Conservation (phyloP, 1,140 invertebrate species). For the Drosophila neocordata region DNA sequence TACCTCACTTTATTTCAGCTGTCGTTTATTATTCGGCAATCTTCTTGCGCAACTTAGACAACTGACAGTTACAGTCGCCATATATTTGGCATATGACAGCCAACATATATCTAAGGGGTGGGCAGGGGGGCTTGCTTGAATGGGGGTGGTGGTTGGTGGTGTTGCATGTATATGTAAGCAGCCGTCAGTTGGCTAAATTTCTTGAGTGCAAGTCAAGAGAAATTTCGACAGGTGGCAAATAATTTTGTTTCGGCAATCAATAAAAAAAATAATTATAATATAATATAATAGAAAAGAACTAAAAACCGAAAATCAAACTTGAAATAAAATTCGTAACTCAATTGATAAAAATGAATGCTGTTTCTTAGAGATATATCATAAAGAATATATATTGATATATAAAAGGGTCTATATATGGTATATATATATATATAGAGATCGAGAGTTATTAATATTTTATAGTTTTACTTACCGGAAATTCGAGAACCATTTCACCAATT, state of each 20-base stretch:
- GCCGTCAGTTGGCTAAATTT: slow-evolving; percentile 43
- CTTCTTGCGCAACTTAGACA: slow-evolving; percentile 56
- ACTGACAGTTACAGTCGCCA: slow-evolving; percentile 56
- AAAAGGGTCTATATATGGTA: not conserved
- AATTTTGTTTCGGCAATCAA: slow-evolving; percentile 18
- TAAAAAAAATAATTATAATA: slow-evolving; percentile 23
- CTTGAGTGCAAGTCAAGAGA: slow-evolving; percentile 69
- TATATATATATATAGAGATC: not conserved
- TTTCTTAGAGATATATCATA: slow-evolving; percentile 30
- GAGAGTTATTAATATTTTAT: no score
- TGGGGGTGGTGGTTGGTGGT: not conserved
- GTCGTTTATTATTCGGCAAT: slow-evolving; percentile 38
- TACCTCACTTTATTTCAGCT: slow-evolving; percentile 44
- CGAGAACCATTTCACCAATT: slow-evolving; percentile 99
- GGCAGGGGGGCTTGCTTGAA: no score
- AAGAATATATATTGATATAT: slow-evolving; percentile 16
- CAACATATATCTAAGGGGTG: not conserved
- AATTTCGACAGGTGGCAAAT: slow-evolving; percentile 63
- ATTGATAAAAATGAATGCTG: slow-evolving; percentile 77
- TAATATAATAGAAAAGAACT: not conserved
- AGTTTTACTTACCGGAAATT: slow-evolving; percentile 96
- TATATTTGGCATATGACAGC: slow-evolving; percentile 39
- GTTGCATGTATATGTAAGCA: slow-evolving; percentile 49
- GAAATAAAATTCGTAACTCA: slow-evolving; percentile 32
- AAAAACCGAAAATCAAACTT: not conserved